Base-by-base conservation (phyloP, 2,888 invertebrate genomes). In the Tribolium freemani region DNA sequence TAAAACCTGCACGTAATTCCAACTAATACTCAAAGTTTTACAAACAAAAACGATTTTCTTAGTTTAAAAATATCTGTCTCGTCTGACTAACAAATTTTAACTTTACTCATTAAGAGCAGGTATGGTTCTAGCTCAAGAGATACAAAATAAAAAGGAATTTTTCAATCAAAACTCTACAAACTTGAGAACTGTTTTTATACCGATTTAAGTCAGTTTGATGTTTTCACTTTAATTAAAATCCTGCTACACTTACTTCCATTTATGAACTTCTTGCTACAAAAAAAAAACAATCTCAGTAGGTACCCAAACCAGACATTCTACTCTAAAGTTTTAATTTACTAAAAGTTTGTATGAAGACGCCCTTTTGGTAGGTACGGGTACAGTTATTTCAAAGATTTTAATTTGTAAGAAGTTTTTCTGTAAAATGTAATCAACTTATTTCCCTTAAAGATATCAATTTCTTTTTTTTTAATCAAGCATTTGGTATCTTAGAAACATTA, bases 41-140 rank as follows among this genome's bases (percentile, higher is more conserved):
- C 46, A 26, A 61, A 57, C 57, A 57, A 57, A 46, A 26, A 30
- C 48, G 51, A 63, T 50, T 50, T 51, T 51, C 38, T n/a, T 51
- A 20, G 38, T 63, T 38, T 26, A 38, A 38, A 38, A 38, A 6
- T 38, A 38, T n/a, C 38, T 38, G 38, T 38, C 38, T n/a, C 38
- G 38, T 8, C 38, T 38, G 38, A n/a, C 38, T 51, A 11, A 51
- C 63, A 63, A 63, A 63, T 51, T 38, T 63, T 31, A 63, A 63
- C 63, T 63, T 63, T 63, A 13, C 11, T 51, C 63, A 51, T 63
- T 63, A 63, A 46, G 26, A 30, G 9, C 20, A 10, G 51, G 31
- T 50, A 45, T 58, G 44, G 30, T 20, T 63, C 10, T 11, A 11
- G 8, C 44, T 10, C 1, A 21, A 45, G 13, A 38, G 8, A 26